Evolutionary conservation across 2,888 invertebrate species (phyloP).

Genomic region (Orchesella flavescens): DNA sequence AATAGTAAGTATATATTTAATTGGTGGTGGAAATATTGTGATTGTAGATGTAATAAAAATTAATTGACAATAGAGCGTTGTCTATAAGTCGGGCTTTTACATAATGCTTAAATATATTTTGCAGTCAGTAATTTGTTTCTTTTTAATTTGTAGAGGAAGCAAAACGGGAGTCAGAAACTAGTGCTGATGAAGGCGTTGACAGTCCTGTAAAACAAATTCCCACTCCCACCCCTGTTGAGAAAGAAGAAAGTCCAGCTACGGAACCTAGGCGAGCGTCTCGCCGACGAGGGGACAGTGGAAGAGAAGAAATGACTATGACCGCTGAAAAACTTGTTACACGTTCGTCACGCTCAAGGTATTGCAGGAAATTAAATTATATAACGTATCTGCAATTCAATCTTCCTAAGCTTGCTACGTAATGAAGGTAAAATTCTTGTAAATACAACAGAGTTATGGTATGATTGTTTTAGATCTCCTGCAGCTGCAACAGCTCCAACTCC

Average conservation of each 20-base stretch:
- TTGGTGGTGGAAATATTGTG: not conserved
- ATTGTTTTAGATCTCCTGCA: slow-evolving; percentile 24
- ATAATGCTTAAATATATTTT: too few species aligned
- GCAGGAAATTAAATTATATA: too few species aligned
- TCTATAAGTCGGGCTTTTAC: too few species aligned
- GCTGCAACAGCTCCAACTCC: slow-evolving; percentile 16
- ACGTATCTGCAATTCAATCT: too few species aligned
- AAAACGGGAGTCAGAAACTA: slow-evolving; percentile 61
- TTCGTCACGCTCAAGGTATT: slow-evolving; percentile 37
- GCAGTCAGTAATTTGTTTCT: too few species aligned
- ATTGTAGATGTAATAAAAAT: not conserved
- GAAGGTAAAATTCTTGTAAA: too few species aligned
- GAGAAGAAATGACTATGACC: slow-evolving; percentile 40
- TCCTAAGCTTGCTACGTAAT: too few species aligned
- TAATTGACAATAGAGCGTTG: too few species aligned
- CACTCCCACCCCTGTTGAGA: slow-evolving; percentile 8
- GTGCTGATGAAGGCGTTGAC: slow-evolving; percentile 62
- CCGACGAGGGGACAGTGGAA: slow-evolving; percentile 36
- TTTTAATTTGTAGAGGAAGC: slow-evolving; percentile 59
- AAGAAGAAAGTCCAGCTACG: slow-evolving; percentile 16
- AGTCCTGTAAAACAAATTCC: slow-evolving; percentile 54
- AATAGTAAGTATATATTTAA: slow-evolving; percentile 20
- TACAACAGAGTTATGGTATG: too few species aligned
- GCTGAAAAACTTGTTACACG: slow-evolving; percentile 38
- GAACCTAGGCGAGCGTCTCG: slow-evolving; percentile 32